Evolutionary conservation across 2,113 vertebrate species (phyloP).

Genomic region (Aspiorhynchus laticeps): DNA sequence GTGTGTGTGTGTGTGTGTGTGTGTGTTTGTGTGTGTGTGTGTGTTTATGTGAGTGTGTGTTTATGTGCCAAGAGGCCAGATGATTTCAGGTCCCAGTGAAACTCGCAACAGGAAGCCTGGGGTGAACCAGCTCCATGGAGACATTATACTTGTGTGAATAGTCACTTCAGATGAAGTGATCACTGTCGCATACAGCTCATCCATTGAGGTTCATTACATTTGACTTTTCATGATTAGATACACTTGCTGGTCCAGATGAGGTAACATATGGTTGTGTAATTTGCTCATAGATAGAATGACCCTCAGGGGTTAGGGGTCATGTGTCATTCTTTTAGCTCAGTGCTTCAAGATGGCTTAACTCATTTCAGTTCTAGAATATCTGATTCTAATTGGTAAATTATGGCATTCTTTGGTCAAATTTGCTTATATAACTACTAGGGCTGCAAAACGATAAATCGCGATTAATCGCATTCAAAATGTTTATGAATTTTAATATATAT

Average conservation of each 20-base stretch:
- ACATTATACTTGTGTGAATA: not conserved
- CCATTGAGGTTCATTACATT: not conserved
- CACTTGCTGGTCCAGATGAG: slow-evolving; percentile 11
- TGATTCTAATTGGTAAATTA: not conserved
- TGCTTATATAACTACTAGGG: not conserved
- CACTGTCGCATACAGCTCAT: not conserved
- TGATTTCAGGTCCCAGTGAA: not conserved
- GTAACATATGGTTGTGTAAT: slow-evolving; percentile 11
- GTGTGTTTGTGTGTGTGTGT: not conserved
- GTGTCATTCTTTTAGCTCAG: not conserved
- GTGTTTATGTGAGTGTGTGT: not conserved
- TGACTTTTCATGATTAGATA: not conserved
- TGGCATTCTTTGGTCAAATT: not conserved
- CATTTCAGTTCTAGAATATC: not conserved
- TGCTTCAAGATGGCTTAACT: not conserved
- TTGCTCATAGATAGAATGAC: slow-evolving; percentile 25
- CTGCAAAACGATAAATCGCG: no score
- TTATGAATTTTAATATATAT: no score
- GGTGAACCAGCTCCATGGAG: not conserved
- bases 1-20: not conserved
- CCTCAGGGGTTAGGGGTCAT: not conserved
- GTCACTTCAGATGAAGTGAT: not conserved
- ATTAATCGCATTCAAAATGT: no score
- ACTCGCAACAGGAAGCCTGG: not conserved
- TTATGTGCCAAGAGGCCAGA: not conserved